Percentiles rank a stretch among this genome's conserved stretches.
These are phyloP conservation scores for Aricia agestis DNA, from an alignment of 1,140 invertebrate species.

Conservation along the genomic window DNA sequence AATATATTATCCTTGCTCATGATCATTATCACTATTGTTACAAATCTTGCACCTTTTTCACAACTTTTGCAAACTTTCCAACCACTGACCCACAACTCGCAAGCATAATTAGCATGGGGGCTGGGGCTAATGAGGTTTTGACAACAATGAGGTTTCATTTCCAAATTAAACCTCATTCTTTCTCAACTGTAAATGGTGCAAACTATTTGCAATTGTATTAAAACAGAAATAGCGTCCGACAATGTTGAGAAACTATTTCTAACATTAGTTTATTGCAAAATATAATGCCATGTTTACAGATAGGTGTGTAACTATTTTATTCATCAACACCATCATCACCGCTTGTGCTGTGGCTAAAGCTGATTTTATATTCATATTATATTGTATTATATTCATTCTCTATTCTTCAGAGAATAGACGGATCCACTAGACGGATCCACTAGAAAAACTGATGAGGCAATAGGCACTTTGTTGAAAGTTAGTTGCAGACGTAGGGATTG, in stretches of 20 bases:
- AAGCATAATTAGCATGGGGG: not conserved
- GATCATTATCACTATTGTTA: too few species aligned
- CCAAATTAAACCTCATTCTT: not conserved
- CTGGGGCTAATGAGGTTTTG: conserved; percentile 3
- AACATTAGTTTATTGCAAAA: not conserved
- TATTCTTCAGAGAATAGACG: too few species aligned
- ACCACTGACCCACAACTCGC: not conserved
- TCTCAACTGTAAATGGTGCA: not conserved
- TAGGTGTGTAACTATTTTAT: not conserved
- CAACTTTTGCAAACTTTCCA: not conserved
- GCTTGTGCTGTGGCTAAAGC: too few species aligned
- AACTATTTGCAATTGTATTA: not conserved
- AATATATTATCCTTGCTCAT: too few species aligned
- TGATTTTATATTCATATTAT: too few species aligned
- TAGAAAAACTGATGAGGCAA: too few species aligned
- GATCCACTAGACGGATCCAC: too few species aligned
- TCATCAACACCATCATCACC: not conserved
- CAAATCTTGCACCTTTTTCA: too few species aligned
- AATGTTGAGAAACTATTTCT: not conserved
- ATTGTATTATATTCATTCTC: too few species aligned
- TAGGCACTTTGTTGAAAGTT: too few species aligned
- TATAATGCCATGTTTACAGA: not conserved
- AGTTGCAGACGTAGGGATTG: too few species aligned
- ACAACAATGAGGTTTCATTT: too few species aligned
- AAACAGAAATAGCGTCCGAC: not conserved